phyloP scores from a whole-genome alignment of 2,797 vertebrate species.

The Phaenicophaeus curvirostris region DNA sequence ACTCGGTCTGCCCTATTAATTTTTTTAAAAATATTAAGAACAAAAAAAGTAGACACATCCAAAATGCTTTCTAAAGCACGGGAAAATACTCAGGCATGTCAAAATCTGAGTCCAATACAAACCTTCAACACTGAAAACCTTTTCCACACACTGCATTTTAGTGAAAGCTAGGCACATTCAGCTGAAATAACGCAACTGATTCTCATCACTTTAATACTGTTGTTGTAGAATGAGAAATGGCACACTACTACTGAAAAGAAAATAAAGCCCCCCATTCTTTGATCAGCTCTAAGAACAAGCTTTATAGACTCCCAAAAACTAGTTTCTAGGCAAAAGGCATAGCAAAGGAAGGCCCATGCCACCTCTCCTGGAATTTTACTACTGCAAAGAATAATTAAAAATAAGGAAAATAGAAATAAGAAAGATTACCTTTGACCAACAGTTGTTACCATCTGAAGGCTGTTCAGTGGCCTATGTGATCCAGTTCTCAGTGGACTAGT shows the following conservation, averaged over 20 bases:
- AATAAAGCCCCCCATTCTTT: not conserved
- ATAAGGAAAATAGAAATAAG: constrained; percentile 71
- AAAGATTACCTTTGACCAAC: constrained; percentile 73
- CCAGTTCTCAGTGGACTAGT: constrained; percentile 74
- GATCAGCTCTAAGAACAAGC: not conserved
- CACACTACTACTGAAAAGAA: constrained; percentile 17
- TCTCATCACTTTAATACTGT: not conserved
- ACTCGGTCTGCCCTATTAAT: not conserved
- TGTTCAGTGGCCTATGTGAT: constrained; percentile 73
- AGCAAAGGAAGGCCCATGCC: not conserved
- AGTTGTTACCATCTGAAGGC: constrained; percentile 72
- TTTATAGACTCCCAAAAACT: not conserved
- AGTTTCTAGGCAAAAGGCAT: constrained; percentile 4
- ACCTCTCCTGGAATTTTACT: constrained; percentile 4
- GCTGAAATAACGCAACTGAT: not conserved
- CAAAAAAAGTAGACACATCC: not conserved
- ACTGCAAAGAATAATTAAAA: constrained; percentile 42
- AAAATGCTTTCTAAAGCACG: not conserved
- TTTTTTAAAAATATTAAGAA: not conserved
- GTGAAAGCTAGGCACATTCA: not conserved
- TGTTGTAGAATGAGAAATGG: constrained; percentile 28
- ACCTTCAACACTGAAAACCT: not conserved
- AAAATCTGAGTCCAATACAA: not conserved
- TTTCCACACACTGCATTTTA: not conserved
- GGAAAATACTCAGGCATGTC: not conserved